Conservation (phyloP, 2,888 invertebrate species). For the Melieria crassipennis region DNA sequence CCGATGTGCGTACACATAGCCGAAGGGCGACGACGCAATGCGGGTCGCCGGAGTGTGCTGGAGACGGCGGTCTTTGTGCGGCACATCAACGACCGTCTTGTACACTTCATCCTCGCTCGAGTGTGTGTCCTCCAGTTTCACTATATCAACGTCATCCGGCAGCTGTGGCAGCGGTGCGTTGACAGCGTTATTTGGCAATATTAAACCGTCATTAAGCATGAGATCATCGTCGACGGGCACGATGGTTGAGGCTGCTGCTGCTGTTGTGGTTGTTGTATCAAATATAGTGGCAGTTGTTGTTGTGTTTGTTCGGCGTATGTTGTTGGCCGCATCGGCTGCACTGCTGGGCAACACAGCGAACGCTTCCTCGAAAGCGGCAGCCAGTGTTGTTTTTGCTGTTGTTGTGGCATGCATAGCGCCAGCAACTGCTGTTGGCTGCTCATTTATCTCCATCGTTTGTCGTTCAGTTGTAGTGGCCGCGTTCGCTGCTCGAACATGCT, state of each 20-base stretch:
- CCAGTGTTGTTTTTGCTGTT: conserved; percentile 5
- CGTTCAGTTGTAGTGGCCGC: conserved; percentile 27
- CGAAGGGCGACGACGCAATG: too few species aligned
- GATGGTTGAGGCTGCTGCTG: conserved; percentile 2
- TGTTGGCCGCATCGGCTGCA: neutral
- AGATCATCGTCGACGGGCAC: conserved; percentile 47
- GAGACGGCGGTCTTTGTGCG: conserved; percentile 8
- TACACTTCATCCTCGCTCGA: conserved; percentile 58
- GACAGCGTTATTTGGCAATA: conserved; percentile 41
- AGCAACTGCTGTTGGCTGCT: conserved; percentile 20
- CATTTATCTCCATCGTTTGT: conserved; percentile 53
- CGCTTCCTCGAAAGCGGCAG: too few species aligned
- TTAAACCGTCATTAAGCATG: conserved; percentile 60
- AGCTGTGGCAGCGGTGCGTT: conserved; percentile 14
- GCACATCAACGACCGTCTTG: conserved; percentile 49
- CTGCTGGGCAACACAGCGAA: too few species aligned
- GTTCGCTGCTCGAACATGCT: neutral
- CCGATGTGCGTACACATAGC: neutral
- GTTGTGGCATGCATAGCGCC: neutral
- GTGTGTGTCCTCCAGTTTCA: conserved; percentile 56
- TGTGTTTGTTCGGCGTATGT: neutral
- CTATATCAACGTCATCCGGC: conserved; percentile 59
- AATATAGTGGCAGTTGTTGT: neutral
- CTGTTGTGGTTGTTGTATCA: conserved; percentile 15
- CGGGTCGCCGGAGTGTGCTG: neutral